These are phyloP conservation scores for Trachymyrmex septentrionalis DNA, from an alignment of 1,140 invertebrate species.

Conservation along the genomic window DNA sequence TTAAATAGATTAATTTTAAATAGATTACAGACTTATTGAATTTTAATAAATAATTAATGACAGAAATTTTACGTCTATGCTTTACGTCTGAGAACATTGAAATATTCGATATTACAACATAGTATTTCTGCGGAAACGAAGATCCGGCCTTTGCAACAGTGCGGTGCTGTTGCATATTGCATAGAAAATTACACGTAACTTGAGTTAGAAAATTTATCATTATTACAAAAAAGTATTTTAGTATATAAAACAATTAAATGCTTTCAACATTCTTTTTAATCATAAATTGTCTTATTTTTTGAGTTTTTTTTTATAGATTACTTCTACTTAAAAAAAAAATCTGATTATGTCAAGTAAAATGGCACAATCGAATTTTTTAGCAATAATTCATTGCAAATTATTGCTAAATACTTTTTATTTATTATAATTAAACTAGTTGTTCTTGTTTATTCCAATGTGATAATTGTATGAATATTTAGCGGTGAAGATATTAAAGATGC, in stretches of 20 bases:
- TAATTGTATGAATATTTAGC: neutral
- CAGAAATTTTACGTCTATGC: neutral
- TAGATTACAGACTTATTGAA: neutral
- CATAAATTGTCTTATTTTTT: no score
- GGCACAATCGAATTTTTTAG: neutral
- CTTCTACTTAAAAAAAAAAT: no score
- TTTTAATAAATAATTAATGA: neutral
- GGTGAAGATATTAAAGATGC: neutral
- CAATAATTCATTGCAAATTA: neutral
- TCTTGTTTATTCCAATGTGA: neutral
- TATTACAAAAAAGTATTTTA: neutral
- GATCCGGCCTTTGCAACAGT: constrained; percentile 36
- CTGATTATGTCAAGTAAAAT: no score
- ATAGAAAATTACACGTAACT: constrained; percentile 18
- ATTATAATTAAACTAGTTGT: neutral
- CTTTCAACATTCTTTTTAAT: neutral
- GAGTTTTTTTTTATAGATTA: neutral
- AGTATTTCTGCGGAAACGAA: constrained; percentile 4
- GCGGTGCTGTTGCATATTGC: neutral
- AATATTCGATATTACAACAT: constrained; percentile 15
- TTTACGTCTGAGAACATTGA: neutral
- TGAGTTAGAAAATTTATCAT: neutral
- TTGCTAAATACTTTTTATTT: neutral
- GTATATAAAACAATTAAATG: neutral
- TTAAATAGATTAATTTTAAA: neutral